Conservation (phyloP, 2,113 vertebrate genomes). For the Muntiacus muntjak region DNA sequence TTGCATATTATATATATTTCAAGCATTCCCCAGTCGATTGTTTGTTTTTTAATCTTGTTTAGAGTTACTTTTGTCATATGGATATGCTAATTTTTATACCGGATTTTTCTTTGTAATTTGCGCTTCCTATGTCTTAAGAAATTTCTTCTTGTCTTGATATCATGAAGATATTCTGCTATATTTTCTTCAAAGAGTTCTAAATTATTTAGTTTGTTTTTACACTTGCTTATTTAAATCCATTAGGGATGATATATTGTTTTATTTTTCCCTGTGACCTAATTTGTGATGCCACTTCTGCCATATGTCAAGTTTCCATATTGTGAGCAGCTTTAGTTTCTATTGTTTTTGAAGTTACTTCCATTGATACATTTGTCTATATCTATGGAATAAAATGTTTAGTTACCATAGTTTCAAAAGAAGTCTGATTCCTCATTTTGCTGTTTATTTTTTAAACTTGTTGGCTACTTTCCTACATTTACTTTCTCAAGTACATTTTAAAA, state of each 20-base stretch:
- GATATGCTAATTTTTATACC: neutral
- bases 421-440: neutral
- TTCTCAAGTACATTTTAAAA: neutral
- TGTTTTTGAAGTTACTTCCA: neutral
- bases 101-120: neutral
- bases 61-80: neutral
- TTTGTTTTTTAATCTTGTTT: neutral
- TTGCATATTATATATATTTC: neutral
- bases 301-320: neutral
- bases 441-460: neutral
- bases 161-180: neutral
- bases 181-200: slow-evolving; percentile 2
- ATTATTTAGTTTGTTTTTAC: neutral
- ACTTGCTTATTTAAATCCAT: neutral
- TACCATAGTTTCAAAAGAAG: neutral
- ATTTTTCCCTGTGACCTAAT: neutral
- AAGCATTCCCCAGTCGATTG: neutral
- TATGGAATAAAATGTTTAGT: neutral
- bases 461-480: neutral
- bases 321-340: neutral
- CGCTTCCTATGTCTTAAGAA: neutral
- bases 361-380: neutral
- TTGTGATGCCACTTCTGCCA: neutral
- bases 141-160: neutral
- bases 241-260: neutral